Evolutionary conservation across 64 coral and sea anemone genomes (phyloP).

Genomic region (Actinia equina): DNA sequence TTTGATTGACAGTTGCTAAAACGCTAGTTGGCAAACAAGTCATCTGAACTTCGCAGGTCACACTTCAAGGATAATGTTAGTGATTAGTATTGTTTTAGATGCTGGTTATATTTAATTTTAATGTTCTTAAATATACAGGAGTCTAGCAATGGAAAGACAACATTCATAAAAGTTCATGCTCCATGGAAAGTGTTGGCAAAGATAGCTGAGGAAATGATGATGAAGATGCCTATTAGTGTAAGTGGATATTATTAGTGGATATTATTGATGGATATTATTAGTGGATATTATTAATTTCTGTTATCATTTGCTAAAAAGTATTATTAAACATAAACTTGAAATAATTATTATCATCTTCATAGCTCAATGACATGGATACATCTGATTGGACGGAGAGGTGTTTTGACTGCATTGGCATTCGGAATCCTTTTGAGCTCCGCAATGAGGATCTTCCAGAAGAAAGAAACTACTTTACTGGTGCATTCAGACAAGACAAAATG

Average conservation of each 20-base stretch:
- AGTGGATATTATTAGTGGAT: not conserved
- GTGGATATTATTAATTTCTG: too few relatives aligned
- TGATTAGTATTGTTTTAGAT: too few relatives aligned
- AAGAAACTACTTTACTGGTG: constrained; percentile 92
- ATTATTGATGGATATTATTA: not conserved
- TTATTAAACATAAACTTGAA: too few relatives aligned
- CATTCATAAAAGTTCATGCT: constrained; percentile 87
- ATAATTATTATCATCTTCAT: too few relatives aligned
- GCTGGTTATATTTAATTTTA: not conserved
- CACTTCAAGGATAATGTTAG: too few relatives aligned
- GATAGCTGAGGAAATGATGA: constrained; percentile 90
- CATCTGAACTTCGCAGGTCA: too few relatives aligned
- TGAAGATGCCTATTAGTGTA: constrained; percentile 97
- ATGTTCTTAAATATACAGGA: constrained; percentile 25
- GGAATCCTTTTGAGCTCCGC: constrained; percentile 89
- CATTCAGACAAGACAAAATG: constrained; percentile 70
- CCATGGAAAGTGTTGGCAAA: constrained; percentile 75
- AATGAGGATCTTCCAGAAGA: constrained; percentile 78
- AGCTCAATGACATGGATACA: constrained; percentile 90
- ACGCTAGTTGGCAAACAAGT: too few relatives aligned
- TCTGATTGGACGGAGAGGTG: constrained; percentile 75
- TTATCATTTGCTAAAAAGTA: too few relatives aligned
- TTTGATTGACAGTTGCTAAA: too few relatives aligned
- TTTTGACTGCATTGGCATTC: constrained; percentile 77
- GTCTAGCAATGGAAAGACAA: constrained; percentile 81